These are phyloP conservation scores for Digitonthophagus gazella DNA, from an alignment of 2,888 invertebrate species.

Conservation along the genomic window DNA sequence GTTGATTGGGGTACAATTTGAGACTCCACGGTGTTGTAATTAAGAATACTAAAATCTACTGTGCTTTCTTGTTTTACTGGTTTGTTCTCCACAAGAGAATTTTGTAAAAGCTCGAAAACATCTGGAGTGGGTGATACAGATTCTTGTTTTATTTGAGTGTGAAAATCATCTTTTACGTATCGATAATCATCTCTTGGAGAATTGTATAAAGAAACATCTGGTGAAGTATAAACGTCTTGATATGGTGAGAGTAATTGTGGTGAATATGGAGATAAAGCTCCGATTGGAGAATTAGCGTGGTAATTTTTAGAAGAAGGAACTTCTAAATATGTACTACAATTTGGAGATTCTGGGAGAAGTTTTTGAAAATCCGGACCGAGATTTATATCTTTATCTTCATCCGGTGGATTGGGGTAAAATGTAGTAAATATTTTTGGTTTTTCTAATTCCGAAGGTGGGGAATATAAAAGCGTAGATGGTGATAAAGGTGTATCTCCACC, in stretches of 20 bases:
- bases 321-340: conserved; percentile 42
- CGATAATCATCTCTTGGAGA: conserved; percentile 53
- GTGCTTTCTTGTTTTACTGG: conserved; percentile 56
- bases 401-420: conserved; percentile 43
- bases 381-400: conserved; percentile 40
- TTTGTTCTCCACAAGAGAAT: conserved; percentile 38
- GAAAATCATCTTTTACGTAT: conserved; percentile 55
- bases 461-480: conserved; percentile 50
- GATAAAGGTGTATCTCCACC: conserved; percentile 58
- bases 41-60: conserved; percentile 61
- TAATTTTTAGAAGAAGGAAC: conserved; percentile 47
- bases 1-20: conserved; percentile 22
- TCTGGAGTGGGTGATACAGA: conserved; percentile 53
- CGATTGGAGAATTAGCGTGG: conserved; percentile 42
- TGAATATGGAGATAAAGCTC: conserved; percentile 48
- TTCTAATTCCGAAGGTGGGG: conserved; percentile 49
- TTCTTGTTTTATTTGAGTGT: conserved; percentile 52
- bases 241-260: conserved; percentile 52
- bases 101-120: conserved; percentile 42
- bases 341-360: conserved; percentile 39
- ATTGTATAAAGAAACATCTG: conserved; percentile 54
- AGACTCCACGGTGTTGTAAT: conserved; percentile 13
- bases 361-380: conserved; percentile 49
- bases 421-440: conserved; percentile 47
- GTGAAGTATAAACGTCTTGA: conserved; percentile 48